Conservation (phyloP, 2,797 vertebrate species). For the Valencia hispanica region DNA sequence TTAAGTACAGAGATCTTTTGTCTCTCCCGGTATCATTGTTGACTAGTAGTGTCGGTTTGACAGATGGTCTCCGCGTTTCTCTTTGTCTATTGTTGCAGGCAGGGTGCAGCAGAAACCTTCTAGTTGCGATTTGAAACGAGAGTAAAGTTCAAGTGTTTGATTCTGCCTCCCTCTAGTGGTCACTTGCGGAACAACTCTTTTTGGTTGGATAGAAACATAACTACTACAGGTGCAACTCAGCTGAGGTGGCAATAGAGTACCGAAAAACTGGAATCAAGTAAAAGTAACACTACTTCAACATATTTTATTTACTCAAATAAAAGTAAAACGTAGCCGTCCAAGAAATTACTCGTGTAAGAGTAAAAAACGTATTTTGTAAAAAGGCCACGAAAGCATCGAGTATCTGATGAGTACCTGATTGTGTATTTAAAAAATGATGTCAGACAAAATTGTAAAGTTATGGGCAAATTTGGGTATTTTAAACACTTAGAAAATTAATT, state of each 20-base stretch:
- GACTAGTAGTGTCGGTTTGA: background rate
- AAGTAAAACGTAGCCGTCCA: no score
- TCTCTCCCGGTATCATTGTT: background rate
- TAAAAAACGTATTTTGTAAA: no score
- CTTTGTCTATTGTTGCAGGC: background rate
- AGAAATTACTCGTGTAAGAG: no score
- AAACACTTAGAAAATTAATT: no score
- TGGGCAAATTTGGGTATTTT: no score
- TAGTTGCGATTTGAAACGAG: slow-evolving; percentile 16
- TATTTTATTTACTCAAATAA: no score
- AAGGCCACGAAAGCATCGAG: no score
- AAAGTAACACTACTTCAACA: no score
- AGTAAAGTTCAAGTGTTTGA: slow-evolving; percentile 41
- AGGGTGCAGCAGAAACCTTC: background rate
- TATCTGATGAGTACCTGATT: no score
- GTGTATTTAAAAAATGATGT: no score
- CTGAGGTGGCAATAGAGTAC: background rate
- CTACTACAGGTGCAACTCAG: background rate
- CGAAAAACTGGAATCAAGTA: background rate
- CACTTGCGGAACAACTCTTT: background rate
- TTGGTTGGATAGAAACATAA: background rate
- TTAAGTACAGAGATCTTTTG: background rate
- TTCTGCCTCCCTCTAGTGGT: slow-evolving; percentile 57
- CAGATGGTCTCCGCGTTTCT: background rate
- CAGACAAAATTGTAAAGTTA: no score